Base-by-base conservation (phyloP, 2,888 invertebrate genomes). In the Balanococcus diminutus region DNA sequence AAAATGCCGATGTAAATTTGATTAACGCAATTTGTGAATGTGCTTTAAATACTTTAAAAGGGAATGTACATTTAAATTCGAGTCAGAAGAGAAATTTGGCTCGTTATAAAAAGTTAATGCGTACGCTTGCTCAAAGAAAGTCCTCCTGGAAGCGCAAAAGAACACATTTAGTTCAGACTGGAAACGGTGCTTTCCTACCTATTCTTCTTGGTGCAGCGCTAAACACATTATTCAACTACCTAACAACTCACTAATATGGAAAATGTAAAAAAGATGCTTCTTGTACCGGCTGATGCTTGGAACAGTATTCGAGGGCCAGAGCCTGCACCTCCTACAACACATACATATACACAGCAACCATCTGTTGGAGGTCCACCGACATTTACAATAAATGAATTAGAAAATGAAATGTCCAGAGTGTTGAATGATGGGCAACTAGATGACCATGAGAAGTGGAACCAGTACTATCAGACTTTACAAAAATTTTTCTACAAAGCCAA, bases 41-140 rank as follows among this genome's bases (percentile, higher is more conserved):
- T 32, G 84, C 84, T 32, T 67, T 84, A 14, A 84, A 84, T 84
- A 25, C 56, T 31, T 84, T 84, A 84, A 84, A 84, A 84, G 84
- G 84, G 2, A 61, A 61, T 5, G 84, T 84, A 4, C 61, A 25
- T 14, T 5, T 84, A 32, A 84, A 32, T 28, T 16, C 32, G 4
- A 4, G 32, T 32, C 84, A 84, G 84, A 84, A 61, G 67, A n/a
- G 5, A 32, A 61, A 51, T 51, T 19, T 51, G 3, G 14, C 51
- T 51, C 51, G 51, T 14, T 19, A 51, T 14, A 51, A 51, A 51
- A 51, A 51, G 51, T 51, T 51, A 14, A 6, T 51, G 51, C 51
- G 51, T 51, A 51, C 51, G 14, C 14, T 42, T 9, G 42, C 42
- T 9, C 42, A 42, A 14, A 42, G 14, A 42, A 6, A 14, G 42